These are phyloP conservation scores for Acridotheres tristis DNA, from an alignment of 2,797 vertebrate species.

Conservation along the genomic window DNA sequence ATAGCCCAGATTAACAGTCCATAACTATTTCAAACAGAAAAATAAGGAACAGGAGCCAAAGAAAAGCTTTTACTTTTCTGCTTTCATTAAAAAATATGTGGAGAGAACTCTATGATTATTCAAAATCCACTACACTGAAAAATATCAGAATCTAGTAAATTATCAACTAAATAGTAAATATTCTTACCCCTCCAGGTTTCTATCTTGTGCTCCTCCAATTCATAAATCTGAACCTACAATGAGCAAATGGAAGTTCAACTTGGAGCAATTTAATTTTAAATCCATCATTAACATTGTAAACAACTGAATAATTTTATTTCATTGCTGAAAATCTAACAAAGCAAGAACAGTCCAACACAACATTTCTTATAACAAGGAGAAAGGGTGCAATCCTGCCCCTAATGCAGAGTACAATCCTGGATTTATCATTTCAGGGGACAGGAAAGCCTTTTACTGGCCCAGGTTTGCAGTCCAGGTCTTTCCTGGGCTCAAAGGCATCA, in stretches of 20 bases:
- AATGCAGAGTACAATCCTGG: background rate
- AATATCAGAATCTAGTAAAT: background rate
- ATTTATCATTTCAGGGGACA: background rate
- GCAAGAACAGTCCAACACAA: background rate
- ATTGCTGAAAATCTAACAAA: background rate
- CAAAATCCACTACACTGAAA: background rate
- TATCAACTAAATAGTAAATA: background rate
- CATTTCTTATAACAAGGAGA: background rate
- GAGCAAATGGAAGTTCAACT: background rate
- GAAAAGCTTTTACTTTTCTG: background rate
- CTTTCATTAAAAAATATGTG: background rate
- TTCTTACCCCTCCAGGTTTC: conserved; percentile 96
- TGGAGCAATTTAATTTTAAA: background rate
- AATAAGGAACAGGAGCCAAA: background rate
- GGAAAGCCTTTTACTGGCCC: background rate
- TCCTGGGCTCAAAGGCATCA: background rate
- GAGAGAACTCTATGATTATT: background rate
- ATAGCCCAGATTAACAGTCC: background rate
- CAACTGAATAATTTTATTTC: background rate
- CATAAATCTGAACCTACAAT: conserved; percentile 96
- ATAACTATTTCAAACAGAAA: background rate
- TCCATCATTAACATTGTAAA: background rate
- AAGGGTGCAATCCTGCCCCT: background rate
- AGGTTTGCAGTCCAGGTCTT: background rate
- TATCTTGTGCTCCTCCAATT: conserved; percentile 98